Evolutionary conservation across 2,797 vertebrate genomes (phyloP), one percentile per base, ranked within the genome.

Genomic region (Lepidocolaptes lacrymiger): DNA sequence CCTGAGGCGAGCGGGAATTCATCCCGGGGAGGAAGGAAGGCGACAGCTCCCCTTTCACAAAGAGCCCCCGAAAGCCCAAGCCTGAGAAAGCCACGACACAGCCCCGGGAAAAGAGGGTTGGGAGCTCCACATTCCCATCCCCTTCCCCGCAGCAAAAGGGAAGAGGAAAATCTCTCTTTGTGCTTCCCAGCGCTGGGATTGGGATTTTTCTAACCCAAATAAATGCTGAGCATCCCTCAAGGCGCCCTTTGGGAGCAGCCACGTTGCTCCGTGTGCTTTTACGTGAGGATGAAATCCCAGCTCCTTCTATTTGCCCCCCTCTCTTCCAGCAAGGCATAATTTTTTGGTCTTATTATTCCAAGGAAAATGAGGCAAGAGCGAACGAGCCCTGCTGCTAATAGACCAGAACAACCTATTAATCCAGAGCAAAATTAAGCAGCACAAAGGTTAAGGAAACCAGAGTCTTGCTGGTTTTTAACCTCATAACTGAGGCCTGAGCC

Each of bases 341-440:
- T 95, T 94, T 96, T 86, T 59, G 73, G 62, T 88, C 76, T 91
- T 91, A 90, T 93, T 95, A 94, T 97, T 91, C 96, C 91, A 93
- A 95, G 82, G 46, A 95, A 95, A 96, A 97, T 39, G 96, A 96
- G 90, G 91, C 87, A 96, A 73, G 67, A 95, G 91, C 32, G 34
- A 87, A 56, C 44, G 84, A 95, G 90, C 87, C 89, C 92, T 85
- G 91, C 72, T 95, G 64, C 74, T 91, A 92, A 94, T 91, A 92
- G 96, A 91, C 28, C 96, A 93, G 88, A 96, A 94, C 94, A 91
- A 77, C 59, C 93, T 86, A 95, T 93, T 94, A 77, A 95, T 96
- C 81, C 92, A 79, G 76, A 93, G 96, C 85, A 96, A 93, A 97
- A 94, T 79, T 55, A 83, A 93, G 96, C 81, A 91, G 82, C 67